Conservation (phyloP, 2,888 invertebrate species). For the Coecobrya sp. region DNA sequence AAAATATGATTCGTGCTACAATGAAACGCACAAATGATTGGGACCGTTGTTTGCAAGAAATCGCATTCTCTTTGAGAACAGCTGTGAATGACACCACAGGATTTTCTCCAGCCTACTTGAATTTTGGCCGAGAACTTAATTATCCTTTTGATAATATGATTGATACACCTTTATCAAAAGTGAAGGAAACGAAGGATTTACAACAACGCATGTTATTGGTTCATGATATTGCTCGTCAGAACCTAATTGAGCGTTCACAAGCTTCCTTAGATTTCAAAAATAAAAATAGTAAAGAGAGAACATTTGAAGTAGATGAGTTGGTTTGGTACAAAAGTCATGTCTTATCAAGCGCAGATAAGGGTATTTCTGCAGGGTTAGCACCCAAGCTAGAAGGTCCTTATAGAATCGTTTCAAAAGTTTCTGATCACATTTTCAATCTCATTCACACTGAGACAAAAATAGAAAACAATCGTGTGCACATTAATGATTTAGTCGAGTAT, state of each 20-base stretch:
- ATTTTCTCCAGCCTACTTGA: constrained; percentile 74
- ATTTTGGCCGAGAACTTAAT: constrained; percentile 68
- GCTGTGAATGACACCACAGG: constrained; percentile 61
- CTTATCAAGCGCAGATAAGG: constrained; percentile 72
- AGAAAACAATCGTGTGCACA: constrained; percentile 60
- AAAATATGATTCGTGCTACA: constrained; percentile 67
- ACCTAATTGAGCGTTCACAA: constrained; percentile 14
- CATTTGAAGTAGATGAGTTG: constrained; percentile 69
- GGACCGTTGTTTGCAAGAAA: constrained; percentile 56
- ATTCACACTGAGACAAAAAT: constrained; percentile 7
- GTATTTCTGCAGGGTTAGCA: constrained; percentile 56
- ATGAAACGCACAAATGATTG: constrained; percentile 49
- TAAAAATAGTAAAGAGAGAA: constrained; percentile 15
- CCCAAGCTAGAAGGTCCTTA: constrained; percentile 80
- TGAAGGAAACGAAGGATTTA: constrained; percentile 19
- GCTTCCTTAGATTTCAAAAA: constrained; percentile 67
- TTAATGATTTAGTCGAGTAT: constrained; percentile 61
- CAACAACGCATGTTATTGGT: constrained; percentile 49
- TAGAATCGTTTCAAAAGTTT: constrained; percentile 11
- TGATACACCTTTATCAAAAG: not conserved
- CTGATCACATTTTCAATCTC: constrained; percentile 61
- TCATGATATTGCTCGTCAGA: constrained; percentile 71
- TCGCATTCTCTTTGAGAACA: constrained; percentile 64
- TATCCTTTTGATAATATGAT: constrained; percentile 76
- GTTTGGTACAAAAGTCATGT: constrained; percentile 71